phyloP scores from a whole-genome alignment of 2,888 invertebrate species.

The Cybosia mesomella region DNA sequence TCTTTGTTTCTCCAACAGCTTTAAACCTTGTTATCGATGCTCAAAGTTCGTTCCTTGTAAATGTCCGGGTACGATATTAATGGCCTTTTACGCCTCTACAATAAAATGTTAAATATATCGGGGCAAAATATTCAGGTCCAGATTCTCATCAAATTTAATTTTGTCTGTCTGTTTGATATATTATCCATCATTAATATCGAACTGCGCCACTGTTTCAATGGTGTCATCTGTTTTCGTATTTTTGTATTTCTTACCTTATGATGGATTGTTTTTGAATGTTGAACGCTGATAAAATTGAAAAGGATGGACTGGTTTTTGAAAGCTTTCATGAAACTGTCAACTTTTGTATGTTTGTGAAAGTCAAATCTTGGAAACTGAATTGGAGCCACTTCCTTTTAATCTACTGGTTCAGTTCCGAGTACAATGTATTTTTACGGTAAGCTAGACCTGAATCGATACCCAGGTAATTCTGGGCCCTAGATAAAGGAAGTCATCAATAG shows the following conservation, averaged over 20 bases:
- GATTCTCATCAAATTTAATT: conserved; percentile 30
- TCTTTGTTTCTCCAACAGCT: conserved; percentile 21
- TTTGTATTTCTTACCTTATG: conserved; percentile 11
- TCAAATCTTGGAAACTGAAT: no score
- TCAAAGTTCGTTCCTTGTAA: conserved; percentile 32
- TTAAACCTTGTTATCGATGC: conserved; percentile 44
- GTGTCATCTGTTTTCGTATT: conserved; percentile 10
- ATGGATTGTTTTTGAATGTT: conserved; percentile 9
- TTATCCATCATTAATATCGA: conserved; percentile 22
- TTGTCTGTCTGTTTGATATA: conserved; percentile 16
- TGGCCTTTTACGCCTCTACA: background rate
- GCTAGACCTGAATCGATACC: no score
- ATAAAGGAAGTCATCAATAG: no score
- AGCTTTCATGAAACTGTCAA: no score
- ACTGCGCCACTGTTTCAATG: conserved; percentile 1
- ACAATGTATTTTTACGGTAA: no score
- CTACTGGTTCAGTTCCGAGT: no score
- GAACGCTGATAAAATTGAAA: background rate
- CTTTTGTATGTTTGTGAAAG: background rate
- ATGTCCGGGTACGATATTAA: conserved; percentile 23
- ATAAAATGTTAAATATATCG: conserved; percentile 25
- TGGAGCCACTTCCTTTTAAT: no score
- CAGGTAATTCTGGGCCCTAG: no score
- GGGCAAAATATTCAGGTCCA: conserved; percentile 23
- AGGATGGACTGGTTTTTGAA: no score